Evolutionary conservation across 2,797 vertebrate genomes (phyloP), one percentile per base, ranked within the genome.

Genomic region (Sphenodon punctatus): DNA sequence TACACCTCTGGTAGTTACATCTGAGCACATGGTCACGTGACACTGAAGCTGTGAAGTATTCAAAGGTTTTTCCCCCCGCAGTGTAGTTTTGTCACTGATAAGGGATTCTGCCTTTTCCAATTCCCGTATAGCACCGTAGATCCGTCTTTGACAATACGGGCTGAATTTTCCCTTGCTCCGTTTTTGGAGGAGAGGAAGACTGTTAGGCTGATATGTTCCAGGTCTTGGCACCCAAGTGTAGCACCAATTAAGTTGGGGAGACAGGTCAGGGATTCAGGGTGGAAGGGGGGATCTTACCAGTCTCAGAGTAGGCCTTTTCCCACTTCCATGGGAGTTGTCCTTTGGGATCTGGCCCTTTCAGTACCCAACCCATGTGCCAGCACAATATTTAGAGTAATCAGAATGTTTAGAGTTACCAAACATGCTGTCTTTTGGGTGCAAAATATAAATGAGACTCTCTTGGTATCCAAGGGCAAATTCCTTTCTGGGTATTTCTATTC

Each of bases 401-500:
- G 51, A n/a, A 22, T 41, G 61, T 55, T 30, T 2, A 5, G 48
- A 68, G 48, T 16, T 42, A 55, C 49, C 23, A 27, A 66, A 78
- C 61, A 63, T 39, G 25, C 72, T 63, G 46, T 73, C 46, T 72
- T 77, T 67, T 61, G 23, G 51, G 59, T 7, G 38, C 17, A 27
- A 2, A 15, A 42, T 45, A 69, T 15, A 69, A 30, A 19, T 36
- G 20, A 22, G 25, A 25, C 56, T 58, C 45, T 69, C 59, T 58
- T 58, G 20, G 79, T 65, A 67, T 77, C 65, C 43, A 60, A n/a
- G 19, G 48, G 51, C 34, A 53, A 10, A 20, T 55, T 69, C 73
- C 67, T 16, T 5, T 65, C n/a, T 2, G 13, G 27, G 59, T 1
- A 73, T 84, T 85, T 45, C 6, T 9, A 7, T 39, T 63, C 67